Evolutionary conservation across 2,888 invertebrate species (phyloP).

Genomic region (Troides aeacus): DNA sequence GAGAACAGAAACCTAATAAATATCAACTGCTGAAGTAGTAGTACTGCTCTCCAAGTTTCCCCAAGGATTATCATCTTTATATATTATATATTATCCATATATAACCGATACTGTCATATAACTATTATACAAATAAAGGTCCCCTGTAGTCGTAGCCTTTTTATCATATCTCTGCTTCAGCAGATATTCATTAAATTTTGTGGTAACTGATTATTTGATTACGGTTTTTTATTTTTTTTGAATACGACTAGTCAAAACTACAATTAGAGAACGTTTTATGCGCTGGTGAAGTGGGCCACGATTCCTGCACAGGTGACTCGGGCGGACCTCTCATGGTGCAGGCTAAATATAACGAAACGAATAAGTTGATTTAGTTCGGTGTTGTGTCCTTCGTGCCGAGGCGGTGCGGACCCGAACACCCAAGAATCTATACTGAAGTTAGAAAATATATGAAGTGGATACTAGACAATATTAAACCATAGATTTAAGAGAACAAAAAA

Average conservation of each 20-base stretch:
- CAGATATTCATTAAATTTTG: no score
- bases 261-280: slow-evolving; percentile 21
- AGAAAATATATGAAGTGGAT: slow-evolving; percentile 62
- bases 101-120: no score
- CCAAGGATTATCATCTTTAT: no score
- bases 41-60: no score
- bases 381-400: slow-evolving; percentile 40
- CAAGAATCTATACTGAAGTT: slow-evolving; percentile 65
- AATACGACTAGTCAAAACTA: no score
- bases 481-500: slow-evolving; percentile 1
- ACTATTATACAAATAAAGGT: no score
- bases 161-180: no score
- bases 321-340: slow-evolving; percentile 81
- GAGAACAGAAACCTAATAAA: no score
- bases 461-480: slow-evolving; percentile 39
- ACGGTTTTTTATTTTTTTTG: neutral
- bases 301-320: slow-evolving; percentile 83
- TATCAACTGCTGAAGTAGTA: no score
- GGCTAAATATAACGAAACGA: slow-evolving; percentile 20
- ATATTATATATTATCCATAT: no score
- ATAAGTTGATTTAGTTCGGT: slow-evolving; percentile 41
- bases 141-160: no score
- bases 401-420: slow-evolving; percentile 48
- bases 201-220: no score
- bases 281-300: slow-evolving; percentile 55